A percentile compares a stretch with the other conserved stretches of the same genome.
Evolutionary conservation across 2,888 invertebrate genomes (phyloP).

Genomic region (Taphrorychus bicolor): DNA sequence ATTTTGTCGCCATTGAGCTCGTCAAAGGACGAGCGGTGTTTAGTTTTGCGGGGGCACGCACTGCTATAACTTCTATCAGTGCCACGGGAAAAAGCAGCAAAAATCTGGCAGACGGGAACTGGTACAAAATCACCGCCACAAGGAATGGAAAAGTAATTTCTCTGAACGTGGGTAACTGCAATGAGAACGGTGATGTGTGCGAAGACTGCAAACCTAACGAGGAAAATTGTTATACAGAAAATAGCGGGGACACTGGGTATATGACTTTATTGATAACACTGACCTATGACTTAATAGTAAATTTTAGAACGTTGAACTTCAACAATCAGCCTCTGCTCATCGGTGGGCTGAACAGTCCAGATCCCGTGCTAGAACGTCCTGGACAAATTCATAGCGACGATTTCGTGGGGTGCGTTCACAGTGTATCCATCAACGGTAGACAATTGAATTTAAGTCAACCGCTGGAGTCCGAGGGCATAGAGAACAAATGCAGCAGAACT

Average conservation of each 20-base stretch:
- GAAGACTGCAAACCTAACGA: constrained; percentile 88
- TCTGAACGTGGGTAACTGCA: constrained; percentile 80
- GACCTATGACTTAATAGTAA: background rate
- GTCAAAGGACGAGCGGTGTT: constrained; percentile 84
- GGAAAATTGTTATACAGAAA: constrained; percentile 81
- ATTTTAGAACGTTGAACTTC: constrained; percentile 85
- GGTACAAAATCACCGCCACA: constrained; percentile 92
- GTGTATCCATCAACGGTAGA: constrained; percentile 87
- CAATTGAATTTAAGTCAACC: constrained; percentile 82
- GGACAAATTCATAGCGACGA: constrained; percentile 93
- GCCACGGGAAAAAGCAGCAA: constrained; percentile 67
- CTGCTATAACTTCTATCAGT: constrained; percentile 83
- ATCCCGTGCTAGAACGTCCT: constrained; percentile 86
- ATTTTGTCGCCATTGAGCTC: constrained; percentile 91
- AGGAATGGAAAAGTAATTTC: constrained; percentile 89
- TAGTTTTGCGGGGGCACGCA: constrained; percentile 88
- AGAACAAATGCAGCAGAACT: constrained; percentile 77
- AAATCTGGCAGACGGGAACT: constrained; percentile 83
- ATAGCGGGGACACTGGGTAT: constrained; percentile 88
- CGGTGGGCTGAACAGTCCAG: constrained; percentile 85
- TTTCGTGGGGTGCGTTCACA: constrained; percentile 92
- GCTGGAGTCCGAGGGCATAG: constrained; percentile 73
- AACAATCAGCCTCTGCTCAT: constrained; percentile 86
- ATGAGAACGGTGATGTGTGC: constrained; percentile 86
- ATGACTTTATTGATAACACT: constrained; percentile 46